Evolutionary conservation across 2,797 vertebrate genomes (phyloP).

Genomic region (Bradypodion pumilum): DNA sequence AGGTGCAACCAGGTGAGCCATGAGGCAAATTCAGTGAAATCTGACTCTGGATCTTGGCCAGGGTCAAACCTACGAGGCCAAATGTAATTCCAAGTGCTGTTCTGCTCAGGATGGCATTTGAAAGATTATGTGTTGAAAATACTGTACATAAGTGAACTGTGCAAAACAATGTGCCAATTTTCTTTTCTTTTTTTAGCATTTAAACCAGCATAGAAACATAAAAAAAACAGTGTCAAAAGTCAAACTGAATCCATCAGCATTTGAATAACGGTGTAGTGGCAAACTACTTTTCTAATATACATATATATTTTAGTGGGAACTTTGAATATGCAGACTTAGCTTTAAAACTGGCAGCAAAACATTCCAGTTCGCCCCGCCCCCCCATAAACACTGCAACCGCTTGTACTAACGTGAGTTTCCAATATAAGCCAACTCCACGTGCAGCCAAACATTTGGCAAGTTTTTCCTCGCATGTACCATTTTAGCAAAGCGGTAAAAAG

Average conservation of each 20-base stretch:
- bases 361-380: conserved; percentile 78
- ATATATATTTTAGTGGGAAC: conserved; percentile 56
- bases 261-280: conserved; percentile 73
- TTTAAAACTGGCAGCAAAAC: conserved; percentile 65
- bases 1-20: not conserved
- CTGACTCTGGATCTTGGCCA: not conserved
- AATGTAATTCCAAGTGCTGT: conserved; percentile 16
- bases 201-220: conserved; percentile 70
- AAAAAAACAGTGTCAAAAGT: conserved; percentile 67
- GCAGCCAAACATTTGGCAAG: conserved; percentile 28
- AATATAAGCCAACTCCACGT: conserved; percentile 8
- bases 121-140: conserved; percentile 69
- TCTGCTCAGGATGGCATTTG: conserved; percentile 50
- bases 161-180: conserved; percentile 71
- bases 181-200: conserved; percentile 62
- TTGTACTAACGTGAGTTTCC: conserved; percentile 21
- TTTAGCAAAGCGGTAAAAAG: conserved; percentile 9
- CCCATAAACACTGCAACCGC: conserved; percentile 63
- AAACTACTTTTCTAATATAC: conserved; percentile 61
- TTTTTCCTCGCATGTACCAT: conserved; percentile 50
- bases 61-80: conserved; percentile 31
- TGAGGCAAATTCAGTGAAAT: not conserved
- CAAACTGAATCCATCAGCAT: conserved; percentile 63
- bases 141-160: conserved; percentile 71
- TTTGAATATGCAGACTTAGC: conserved; percentile 65